Evolutionary conservation across 2,113 vertebrate species (phyloP), one percentile per base, ranked within the genome.

Genomic region (Pogona vitticeps): DNA sequence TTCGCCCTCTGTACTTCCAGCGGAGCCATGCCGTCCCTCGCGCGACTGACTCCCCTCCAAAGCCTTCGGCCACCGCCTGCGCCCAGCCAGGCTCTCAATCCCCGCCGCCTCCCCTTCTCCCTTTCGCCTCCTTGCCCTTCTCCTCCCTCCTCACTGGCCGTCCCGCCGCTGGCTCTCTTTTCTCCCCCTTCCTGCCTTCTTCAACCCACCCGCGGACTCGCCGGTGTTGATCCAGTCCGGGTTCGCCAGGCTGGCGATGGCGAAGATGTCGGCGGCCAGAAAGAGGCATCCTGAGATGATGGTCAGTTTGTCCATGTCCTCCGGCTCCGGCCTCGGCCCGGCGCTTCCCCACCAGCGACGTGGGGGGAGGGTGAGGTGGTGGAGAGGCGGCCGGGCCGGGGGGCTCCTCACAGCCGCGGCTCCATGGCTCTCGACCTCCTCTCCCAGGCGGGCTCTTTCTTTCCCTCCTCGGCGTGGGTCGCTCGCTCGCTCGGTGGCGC

Each of bases 191-290:
- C 40, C 75, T 2, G 63, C 17, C 46, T 28, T 83, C 56, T 42
- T 52, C 58, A 76, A 65, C 96, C 95, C 96, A 98, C 98, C 97
- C 85, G 97, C 97, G 68, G 98, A 97, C 86, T 98, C 97, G 88
- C 98, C 98, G 33, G 98, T 98, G 97, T 98, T 98, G 97, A 99
- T 98, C 98, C 98, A 99, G 96, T 99, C 98, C 83, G 98, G 98
- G 95, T 98, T 98, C 91, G 96, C 98, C 94, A 99, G 96, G 96
- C 98, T 99, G 95, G 98, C 98, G 95, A 99, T 98, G 93, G 98
- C 98, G 94, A 99, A 99, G 95, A 99, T 98, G 96, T 99, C 98
- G 56, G 98, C 98, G 81, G 98, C 97, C 94, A 99, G 97, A 94
- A 99, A 99, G 91, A 99, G 98, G 93, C 98, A 99, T 97, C 98